These are phyloP conservation scores for Drosophila sordidula DNA, from an alignment of 2,888 invertebrate species.

Conservation along the genomic window DNA sequence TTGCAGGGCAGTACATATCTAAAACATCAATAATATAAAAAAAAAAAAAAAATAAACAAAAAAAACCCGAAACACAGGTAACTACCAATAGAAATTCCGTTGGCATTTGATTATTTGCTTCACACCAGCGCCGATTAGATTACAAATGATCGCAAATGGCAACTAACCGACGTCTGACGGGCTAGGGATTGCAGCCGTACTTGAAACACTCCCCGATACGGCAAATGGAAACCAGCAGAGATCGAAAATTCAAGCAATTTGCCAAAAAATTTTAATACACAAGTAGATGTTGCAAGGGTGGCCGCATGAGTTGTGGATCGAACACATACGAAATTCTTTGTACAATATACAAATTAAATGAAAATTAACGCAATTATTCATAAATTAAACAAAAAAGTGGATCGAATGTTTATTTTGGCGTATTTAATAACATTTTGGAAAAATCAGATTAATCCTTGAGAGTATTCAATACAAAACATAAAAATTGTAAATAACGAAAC, in stretches of 20 bases:
- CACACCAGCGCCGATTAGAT: conserved; percentile 39
- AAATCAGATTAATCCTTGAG: too few relatives aligned
- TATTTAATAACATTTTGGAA: too few relatives aligned
- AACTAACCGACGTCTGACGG: conserved; percentile 9
- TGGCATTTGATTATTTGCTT: conserved; percentile 32
- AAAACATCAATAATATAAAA: neutral
- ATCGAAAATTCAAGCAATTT: conserved; percentile 2
- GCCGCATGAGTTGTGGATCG: neutral
- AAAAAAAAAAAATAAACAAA: neutral
- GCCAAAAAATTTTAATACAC: neutral
- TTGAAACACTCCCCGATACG: neutral
- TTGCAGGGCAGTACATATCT: conserved; percentile 10
- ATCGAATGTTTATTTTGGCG: too few relatives aligned
- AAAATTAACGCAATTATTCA: too few relatives aligned
- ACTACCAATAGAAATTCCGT: conserved; percentile 34
- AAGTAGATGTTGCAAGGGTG: neutral
- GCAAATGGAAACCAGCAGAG: conserved; percentile 5
- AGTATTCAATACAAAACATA: too few relatives aligned
- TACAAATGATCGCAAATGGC: conserved; percentile 41
- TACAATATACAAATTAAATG: neutral
- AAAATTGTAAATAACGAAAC: neutral
- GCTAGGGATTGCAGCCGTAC: neutral
- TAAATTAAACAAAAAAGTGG: too few relatives aligned
- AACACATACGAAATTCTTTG: neutral
- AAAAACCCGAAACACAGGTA: neutral